Conservation (phyloP, 2,113 vertebrate genomes). For the Prunella fulvescens region DNA sequence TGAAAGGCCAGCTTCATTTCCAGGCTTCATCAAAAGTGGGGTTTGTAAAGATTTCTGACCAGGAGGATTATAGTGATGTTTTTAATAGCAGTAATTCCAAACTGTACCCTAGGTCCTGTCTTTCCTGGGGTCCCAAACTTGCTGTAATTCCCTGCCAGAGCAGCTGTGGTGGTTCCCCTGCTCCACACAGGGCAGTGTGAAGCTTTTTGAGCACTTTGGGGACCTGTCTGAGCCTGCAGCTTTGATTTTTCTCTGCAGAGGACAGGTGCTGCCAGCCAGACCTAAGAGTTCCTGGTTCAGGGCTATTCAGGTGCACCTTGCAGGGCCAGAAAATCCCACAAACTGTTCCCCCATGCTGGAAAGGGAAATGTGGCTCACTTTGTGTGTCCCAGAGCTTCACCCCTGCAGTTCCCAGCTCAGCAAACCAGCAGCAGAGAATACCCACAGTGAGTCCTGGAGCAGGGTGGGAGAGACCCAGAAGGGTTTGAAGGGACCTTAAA, state of each 20-base stretch:
- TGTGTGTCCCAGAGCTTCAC: neutral
- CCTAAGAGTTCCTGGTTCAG: accelerated
- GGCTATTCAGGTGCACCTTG: accelerated
- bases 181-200: neutral
- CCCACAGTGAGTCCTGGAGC: neutral
- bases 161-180: neutral
- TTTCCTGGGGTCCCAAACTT: accelerated
- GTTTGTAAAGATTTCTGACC: neutral
- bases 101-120: accelerated
- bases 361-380: neutral
- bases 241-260: neutral
- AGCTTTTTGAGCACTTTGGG: neutral
- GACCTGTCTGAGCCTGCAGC: neutral
- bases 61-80: neutral
- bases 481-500: neutral
- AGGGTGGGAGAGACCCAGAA: neutral
- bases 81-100: neutral
- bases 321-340: neutral
- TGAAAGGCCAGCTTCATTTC: neutral
- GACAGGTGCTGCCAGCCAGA: neutral
- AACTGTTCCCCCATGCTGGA: accelerated
- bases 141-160: neutral
- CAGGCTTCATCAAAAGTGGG: neutral
- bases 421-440: neutral
- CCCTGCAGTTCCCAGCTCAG: neutral